A percentile compares a stretch with the other conserved stretches of the same genome.
Conservation (phyloP, 2,113 vertebrate species). For the Pitta sordida region DNA sequence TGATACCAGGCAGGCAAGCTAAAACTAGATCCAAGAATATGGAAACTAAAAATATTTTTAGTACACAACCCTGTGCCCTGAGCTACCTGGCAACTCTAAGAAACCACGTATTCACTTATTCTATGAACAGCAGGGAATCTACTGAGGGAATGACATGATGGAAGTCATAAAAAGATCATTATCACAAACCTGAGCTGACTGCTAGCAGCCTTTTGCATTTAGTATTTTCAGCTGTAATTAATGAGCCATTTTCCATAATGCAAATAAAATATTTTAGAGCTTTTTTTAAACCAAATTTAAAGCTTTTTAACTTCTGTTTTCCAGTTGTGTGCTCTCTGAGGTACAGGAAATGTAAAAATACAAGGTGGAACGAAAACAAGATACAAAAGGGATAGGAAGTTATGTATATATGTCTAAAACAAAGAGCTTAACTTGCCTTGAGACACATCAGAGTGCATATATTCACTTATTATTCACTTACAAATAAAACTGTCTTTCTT, state of each 20-base stretch:
- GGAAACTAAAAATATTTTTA: background rate
- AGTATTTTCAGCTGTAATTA: conserved; percentile 4
- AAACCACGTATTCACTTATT: background rate
- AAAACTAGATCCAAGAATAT: background rate
- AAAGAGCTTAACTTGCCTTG: background rate
- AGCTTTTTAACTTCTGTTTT: background rate
- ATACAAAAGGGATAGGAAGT: background rate
- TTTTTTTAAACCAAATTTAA: background rate
- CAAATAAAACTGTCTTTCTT: conserved; percentile 17
- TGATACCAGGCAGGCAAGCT: background rate
- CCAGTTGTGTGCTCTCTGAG: background rate
- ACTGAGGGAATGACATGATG: background rate
- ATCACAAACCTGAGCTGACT: background rate
- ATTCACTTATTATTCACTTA: conserved; percentile 12
- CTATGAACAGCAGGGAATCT: background rate
- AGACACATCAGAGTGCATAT: background rate
- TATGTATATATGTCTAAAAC: background rate
- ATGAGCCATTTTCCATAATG: background rate
- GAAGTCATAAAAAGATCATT: background rate
- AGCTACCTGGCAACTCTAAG: background rate
- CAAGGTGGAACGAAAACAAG: background rate
- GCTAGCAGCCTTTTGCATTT: background rate
- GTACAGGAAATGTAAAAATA: background rate
- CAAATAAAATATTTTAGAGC: background rate
- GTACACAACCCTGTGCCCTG: background rate